phyloP scores from a whole-genome alignment of 2,797 vertebrate species.

The Hippopotamyrus pictus region DNA sequence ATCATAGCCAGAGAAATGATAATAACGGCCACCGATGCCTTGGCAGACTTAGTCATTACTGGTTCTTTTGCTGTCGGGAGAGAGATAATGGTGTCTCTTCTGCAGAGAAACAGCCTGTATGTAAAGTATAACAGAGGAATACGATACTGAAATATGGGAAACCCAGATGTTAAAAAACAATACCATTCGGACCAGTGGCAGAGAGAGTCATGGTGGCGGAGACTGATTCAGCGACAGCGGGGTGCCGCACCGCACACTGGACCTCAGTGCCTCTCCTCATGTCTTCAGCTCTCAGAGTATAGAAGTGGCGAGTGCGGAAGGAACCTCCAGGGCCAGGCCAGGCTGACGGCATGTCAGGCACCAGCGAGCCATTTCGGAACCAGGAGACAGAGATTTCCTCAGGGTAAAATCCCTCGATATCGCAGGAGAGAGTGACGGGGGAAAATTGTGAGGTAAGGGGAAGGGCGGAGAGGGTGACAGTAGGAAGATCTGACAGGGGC shows the following conservation, averaged over 20 bases:
- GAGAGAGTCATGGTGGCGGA: conserved; percentile 40
- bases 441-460: conserved; percentile 28
- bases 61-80: conserved; percentile 43
- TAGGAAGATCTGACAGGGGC: conserved; percentile 47
- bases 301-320: conserved; percentile 56
- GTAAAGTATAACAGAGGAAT: not conserved
- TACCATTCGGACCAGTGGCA: conserved; percentile 47
- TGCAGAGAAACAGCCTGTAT: not conserved
- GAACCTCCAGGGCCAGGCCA: conserved; percentile 52
- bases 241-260: conserved; percentile 64
- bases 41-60: conserved; percentile 63
- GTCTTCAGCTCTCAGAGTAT: conserved; percentile 56
- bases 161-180: not conserved
- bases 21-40: conserved; percentile 69
- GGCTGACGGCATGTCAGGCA: conserved; percentile 38
- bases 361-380: conserved; percentile 56
- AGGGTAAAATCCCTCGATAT: conserved; percentile 62
- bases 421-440: conserved; percentile 62
- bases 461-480: conserved; percentile 47
- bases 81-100: not conserved
- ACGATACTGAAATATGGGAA: not conserved
- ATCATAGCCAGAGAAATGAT: conserved; percentile 67
- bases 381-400: conserved; percentile 57
- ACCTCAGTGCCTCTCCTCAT: conserved; percentile 63
- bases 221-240: conserved; percentile 54